phyloP scores from a whole-genome alignment of 92 coral and sea anemone species.

The Siderastrea siderea region DNA sequence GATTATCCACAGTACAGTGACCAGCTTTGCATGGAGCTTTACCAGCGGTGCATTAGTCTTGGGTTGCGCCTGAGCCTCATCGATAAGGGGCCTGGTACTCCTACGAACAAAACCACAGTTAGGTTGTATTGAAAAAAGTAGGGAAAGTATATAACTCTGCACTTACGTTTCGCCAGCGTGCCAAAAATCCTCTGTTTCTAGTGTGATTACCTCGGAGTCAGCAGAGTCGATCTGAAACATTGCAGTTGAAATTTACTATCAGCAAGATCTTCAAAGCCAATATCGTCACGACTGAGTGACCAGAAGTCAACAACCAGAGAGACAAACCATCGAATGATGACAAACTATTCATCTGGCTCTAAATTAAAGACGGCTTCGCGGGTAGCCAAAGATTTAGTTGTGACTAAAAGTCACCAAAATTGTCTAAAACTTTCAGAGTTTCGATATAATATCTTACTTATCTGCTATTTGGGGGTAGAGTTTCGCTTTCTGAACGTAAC shows the following conservation, averaged over 20 bases:
- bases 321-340: too few relatives aligned
- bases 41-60: constrained; percentile 81
- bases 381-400: too few relatives aligned
- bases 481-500: too few relatives aligned
- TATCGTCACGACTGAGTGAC: too few relatives aligned
- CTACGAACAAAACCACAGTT: constrained; percentile 29
- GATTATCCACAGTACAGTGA: constrained; percentile 89
- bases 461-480: too few relatives aligned
- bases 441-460: too few relatives aligned
- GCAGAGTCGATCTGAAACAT: constrained; percentile 56
- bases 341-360: too few relatives aligned
- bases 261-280: background rate
- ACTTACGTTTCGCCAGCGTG: constrained; percentile 86
- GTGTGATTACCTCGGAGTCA: constrained; percentile 70
- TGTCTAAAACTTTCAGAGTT: too few relatives aligned
- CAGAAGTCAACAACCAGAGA: too few relatives aligned
- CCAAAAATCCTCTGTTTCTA: constrained; percentile 94
- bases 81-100: constrained; percentile 69
- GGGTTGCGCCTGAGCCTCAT: constrained; percentile 82
- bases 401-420: too few relatives aligned
- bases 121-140: background rate
- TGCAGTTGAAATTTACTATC: background rate
- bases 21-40: constrained; percentile 85
- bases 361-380: too few relatives aligned
- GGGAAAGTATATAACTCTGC: background rate